Evolutionary conservation across 2,113 vertebrate species (phyloP).

Genomic region (Crocuta crocuta): DNA sequence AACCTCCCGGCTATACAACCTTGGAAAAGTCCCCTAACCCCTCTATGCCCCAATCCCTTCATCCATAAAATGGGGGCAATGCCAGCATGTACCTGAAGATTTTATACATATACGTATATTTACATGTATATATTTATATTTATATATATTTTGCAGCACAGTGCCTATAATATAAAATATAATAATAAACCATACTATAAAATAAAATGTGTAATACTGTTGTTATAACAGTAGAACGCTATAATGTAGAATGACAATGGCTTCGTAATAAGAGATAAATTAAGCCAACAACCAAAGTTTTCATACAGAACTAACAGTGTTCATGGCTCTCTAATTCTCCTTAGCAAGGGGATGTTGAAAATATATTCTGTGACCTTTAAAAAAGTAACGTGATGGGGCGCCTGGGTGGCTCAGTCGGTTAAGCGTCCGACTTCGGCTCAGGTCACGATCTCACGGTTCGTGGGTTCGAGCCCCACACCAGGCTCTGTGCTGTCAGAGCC

Average conservation of each 20-base stretch:
- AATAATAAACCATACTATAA: background rate
- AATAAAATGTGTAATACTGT: background rate
- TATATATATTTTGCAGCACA: background rate
- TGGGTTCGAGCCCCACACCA: no score
- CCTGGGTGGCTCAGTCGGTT: no score
- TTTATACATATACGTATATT: background rate
- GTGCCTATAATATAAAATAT: background rate
- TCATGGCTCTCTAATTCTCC: background rate
- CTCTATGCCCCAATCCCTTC: background rate
- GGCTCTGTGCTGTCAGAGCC: no score
- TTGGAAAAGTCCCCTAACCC: background rate
- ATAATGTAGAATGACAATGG: background rate
- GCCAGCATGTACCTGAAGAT: background rate
- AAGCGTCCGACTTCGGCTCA: no score
- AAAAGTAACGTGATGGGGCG: background rate
- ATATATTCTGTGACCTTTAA: background rate
- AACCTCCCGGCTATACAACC: background rate
- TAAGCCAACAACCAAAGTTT: background rate
- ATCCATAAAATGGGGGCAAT: background rate
- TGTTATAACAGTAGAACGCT: background rate
- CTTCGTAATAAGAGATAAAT: background rate
- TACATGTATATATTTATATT: no score
- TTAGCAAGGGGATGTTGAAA: background rate
- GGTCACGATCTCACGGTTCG: no score
- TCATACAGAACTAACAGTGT: background rate